Conservation (phyloP, 2,797 vertebrate species). For the Leptoclinus maculatus region DNA sequence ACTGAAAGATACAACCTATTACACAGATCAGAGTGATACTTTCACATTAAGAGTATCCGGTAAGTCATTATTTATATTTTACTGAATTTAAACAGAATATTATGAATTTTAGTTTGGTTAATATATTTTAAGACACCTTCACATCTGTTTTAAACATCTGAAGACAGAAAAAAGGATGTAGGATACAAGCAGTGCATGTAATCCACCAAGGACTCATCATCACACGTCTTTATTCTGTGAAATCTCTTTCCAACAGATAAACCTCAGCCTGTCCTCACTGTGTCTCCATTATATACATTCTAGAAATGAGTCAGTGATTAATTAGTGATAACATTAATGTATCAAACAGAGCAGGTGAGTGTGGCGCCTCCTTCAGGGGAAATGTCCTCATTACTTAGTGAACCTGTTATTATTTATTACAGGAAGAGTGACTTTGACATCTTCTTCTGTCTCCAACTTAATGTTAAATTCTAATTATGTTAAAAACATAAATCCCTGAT, state of each 20-base stretch:
- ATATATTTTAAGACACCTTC: neutral
- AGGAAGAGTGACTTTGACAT: neutral
- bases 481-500: neutral
- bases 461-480: neutral
- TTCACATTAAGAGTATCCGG: neutral
- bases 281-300: conserved; percentile 58
- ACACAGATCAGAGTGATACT: neutral
- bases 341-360: neutral
- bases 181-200: neutral
- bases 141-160: no score
- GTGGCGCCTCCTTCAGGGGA: neutral
- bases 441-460: neutral
- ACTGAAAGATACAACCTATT: neutral
- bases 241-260: conserved; percentile 20
- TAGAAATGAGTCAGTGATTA: neutral
- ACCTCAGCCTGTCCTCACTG: conserved; percentile 29
- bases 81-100: neutral
- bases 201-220: neutral
- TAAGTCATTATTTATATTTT: neutral
- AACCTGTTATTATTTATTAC: neutral
- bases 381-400: neutral
- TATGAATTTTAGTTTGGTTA: neutral
- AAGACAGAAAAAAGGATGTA: no score
- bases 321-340: neutral
- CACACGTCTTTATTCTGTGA: neutral